These are phyloP conservation scores for Actinia tenebrosa DNA, from an alignment of 64 coral and sea anemone species.

Conservation along the genomic window DNA sequence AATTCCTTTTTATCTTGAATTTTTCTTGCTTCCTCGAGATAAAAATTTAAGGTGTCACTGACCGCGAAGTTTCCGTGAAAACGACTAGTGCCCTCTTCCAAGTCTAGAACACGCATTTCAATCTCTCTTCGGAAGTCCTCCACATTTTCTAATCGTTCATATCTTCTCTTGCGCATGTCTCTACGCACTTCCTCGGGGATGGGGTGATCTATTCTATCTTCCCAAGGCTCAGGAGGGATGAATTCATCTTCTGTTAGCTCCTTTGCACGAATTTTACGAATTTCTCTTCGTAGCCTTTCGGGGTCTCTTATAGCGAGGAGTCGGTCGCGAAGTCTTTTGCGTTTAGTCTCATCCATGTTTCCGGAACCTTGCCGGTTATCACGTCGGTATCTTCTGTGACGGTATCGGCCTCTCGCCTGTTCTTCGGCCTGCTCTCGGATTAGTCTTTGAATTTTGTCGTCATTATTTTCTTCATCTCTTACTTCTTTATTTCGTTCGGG, in stretches of 20 bases:
- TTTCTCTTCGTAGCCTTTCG: slow-evolving; percentile 51
- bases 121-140: slow-evolving; percentile 65
- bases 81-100: slow-evolving; percentile 16
- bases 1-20: slow-evolving; percentile 57
- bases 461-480: slow-evolving; percentile 34
- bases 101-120: slow-evolving; percentile 35
- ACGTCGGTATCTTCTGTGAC: not conserved
- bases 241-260: slow-evolving; percentile 80
- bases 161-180: slow-evolving; percentile 44
- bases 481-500: not conserved
- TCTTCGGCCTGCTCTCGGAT: slow-evolving; percentile 66
- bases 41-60: slow-evolving; percentile 44
- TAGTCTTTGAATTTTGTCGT: slow-evolving; percentile 59
- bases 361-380: not conserved
- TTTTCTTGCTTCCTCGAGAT: slow-evolving; percentile 51
- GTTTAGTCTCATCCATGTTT: slow-evolving; percentile 25
- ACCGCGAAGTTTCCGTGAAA: slow-evolving; percentile 23
- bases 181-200: slow-evolving; percentile 49
- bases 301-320: slow-evolving; percentile 46
- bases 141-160: slow-evolving; percentile 32
- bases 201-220: slow-evolving; percentile 31
- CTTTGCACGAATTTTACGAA: slow-evolving; percentile 65
- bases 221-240: slow-evolving; percentile 46
- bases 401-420: slow-evolving; percentile 36
- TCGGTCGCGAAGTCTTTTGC: slow-evolving; percentile 45